Conservation (phyloP, 92 coral and sea anemone species). For the Epizoanthus rinbou region DNA sequence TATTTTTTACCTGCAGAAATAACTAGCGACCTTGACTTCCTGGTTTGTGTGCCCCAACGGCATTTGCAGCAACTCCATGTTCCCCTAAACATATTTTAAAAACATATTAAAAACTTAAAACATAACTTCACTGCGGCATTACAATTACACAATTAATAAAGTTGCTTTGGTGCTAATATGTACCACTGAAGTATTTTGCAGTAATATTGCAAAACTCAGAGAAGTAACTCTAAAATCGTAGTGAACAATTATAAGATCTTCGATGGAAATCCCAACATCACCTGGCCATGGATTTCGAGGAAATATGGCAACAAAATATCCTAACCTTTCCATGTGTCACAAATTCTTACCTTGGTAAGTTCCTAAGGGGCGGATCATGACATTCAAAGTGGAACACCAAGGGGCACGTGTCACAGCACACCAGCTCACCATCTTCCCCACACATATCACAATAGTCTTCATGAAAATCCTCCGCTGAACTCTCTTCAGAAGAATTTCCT, state of each 20-base stretch:
- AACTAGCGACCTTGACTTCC: neutral
- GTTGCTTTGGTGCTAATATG: too few relatives aligned
- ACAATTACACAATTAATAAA: neutral
- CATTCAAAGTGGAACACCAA: constrained; percentile 88
- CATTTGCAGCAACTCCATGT: constrained; percentile 86
- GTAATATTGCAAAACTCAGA: too few relatives aligned
- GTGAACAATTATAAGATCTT: too few relatives aligned
- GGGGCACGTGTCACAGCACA: constrained; percentile 98
- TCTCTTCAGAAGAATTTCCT: constrained; percentile 36
- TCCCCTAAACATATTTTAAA: constrained; percentile 58
- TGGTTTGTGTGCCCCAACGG: constrained; percentile 54
- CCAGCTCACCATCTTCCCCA: constrained; percentile 78
- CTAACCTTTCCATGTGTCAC: constrained; percentile 27
- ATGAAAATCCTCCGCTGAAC: constrained; percentile 39
- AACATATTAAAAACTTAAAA: neutral
- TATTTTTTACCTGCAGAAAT: constrained; percentile 10
- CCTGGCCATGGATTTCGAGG: too few relatives aligned
- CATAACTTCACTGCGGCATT: neutral
- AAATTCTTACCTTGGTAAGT: constrained; percentile 75
- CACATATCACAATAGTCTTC: constrained; percentile 90
- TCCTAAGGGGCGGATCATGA: constrained; percentile 90
- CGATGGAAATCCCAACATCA: too few relatives aligned
- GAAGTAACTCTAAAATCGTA: too few relatives aligned
- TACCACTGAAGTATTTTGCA: too few relatives aligned
- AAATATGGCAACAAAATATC: too few relatives aligned